phyloP scores from a whole-genome alignment of 2,797 vertebrate species.

The Phrynocephalus guinanensis region DNA sequence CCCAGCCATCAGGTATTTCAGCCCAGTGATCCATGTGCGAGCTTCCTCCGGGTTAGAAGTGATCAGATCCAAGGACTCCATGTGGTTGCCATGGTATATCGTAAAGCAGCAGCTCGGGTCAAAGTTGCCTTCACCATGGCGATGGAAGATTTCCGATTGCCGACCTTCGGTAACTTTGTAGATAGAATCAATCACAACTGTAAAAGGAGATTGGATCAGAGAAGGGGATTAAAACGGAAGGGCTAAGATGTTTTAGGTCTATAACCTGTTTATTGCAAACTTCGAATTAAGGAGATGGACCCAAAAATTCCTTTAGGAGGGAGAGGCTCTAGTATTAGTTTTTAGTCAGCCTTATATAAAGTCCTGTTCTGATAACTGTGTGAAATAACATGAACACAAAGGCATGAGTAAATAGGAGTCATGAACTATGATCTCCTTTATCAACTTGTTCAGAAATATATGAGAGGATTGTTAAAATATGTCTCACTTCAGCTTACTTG shows the following conservation, averaged over 20 bases:
- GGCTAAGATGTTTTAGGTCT: background rate
- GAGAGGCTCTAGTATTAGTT: background rate
- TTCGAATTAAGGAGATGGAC: background rate
- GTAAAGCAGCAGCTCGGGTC: slow-evolving; percentile 95
- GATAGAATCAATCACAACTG: slow-evolving; percentile 97
- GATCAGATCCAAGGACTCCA: slow-evolving; percentile 95
- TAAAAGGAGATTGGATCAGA: background rate
- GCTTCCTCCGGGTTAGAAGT: slow-evolving; percentile 95
- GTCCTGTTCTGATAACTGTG: background rate
- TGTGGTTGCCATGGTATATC: slow-evolving; percentile 96
- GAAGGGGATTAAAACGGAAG: background rate
- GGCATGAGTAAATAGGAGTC: background rate
- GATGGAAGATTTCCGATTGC: slow-evolving; percentile 94
- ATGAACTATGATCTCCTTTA: background rate
- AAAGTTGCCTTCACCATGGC: slow-evolving; percentile 90
- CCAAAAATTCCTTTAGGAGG: background rate
- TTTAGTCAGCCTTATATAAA: background rate
- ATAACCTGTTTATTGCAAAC: background rate
- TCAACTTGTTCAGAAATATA: background rate
- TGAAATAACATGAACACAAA: background rate
- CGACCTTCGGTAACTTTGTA: slow-evolving; percentile 96
- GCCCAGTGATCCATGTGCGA: slow-evolving; percentile 95
- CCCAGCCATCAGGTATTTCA: slow-evolving; percentile 96
- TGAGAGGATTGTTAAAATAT: background rate
- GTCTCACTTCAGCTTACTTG: background rate